Conservation (phyloP, 2,797 vertebrate species). For the Falco naumanni region DNA sequence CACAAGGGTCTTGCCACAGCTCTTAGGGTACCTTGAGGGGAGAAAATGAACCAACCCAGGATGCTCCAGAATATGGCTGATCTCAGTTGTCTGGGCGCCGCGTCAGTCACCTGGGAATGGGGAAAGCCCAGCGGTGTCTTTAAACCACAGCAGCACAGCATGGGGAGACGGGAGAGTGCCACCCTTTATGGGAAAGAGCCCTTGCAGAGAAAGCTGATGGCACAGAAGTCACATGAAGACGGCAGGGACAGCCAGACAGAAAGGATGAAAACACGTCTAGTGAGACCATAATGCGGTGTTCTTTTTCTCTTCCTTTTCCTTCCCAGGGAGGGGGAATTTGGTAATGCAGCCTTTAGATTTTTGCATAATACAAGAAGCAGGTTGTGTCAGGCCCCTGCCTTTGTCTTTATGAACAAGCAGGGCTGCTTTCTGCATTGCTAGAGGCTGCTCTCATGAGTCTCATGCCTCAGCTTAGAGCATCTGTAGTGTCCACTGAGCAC, state of each 20-base stretch:
- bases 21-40: not conserved
- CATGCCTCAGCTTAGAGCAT: not conserved
- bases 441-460: not conserved
- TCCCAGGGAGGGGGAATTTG: not conserved
- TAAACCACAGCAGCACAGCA: not conserved
- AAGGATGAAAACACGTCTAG: not conserved
- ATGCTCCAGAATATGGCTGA: not conserved
- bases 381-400: not conserved
- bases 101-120: not conserved
- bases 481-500: not conserved
- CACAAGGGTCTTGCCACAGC: accelerated
- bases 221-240: not conserved
- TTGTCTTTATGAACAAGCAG: not conserved
- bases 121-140: not conserved
- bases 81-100: not conserved
- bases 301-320: not conserved
- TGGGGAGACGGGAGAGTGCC: not conserved
- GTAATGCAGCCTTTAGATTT: not conserved
- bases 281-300: not conserved
- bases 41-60: not conserved
- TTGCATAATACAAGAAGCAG: not conserved
- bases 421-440: not conserved
- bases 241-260: not conserved
- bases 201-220: not conserved
- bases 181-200: not conserved